Evolutionary conservation across 1,140 invertebrate species (phyloP).

Genomic region (Cyclargus thomasi): DNA sequence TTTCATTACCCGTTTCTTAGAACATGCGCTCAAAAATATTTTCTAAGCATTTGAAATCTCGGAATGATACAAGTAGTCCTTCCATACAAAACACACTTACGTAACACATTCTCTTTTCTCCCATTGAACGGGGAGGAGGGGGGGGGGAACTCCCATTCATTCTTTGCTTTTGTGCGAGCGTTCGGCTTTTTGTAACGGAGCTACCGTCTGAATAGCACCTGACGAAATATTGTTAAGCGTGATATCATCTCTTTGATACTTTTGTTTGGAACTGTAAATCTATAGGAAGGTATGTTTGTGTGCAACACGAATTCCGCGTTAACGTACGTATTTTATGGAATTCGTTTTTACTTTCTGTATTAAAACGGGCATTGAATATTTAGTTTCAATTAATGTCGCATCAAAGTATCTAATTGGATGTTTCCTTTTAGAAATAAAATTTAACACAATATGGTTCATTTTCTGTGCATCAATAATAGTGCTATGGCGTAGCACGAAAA

Average conservation of each 20-base stretch:
- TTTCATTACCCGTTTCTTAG: too few relatives aligned
- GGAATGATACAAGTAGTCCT: constrained; percentile 6
- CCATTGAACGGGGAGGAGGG: constrained; percentile 60
- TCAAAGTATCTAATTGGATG: too few relatives aligned
- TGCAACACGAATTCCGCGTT: too few relatives aligned
- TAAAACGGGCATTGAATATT: too few relatives aligned
- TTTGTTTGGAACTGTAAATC: constrained; percentile 30
- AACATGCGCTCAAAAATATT: too few relatives aligned
- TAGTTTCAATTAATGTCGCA: too few relatives aligned
- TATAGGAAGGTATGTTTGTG: not conserved
- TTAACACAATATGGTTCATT: too few relatives aligned
- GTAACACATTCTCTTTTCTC: constrained; percentile 66
- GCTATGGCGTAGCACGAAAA: too few relatives aligned
- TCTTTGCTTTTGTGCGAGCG: constrained; percentile 67
- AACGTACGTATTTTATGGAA: too few relatives aligned
- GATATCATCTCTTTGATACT: constrained; percentile 46
- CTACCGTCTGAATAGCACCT: constrained; percentile 57
- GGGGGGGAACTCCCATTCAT: constrained; percentile 61
- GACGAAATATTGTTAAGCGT: constrained; percentile 67
- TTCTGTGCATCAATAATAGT: too few relatives aligned
- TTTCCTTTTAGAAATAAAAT: too few relatives aligned
- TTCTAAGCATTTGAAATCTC: not conserved
- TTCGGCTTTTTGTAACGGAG: constrained; percentile 65
- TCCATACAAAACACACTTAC: constrained; percentile 62
- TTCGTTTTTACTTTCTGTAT: too few relatives aligned